A percentile compares a stretch with the other conserved stretches of the same genome.
Evolutionary conservation across 2,113 vertebrate species (phyloP).

Genomic region (Microtus oregoni): DNA sequence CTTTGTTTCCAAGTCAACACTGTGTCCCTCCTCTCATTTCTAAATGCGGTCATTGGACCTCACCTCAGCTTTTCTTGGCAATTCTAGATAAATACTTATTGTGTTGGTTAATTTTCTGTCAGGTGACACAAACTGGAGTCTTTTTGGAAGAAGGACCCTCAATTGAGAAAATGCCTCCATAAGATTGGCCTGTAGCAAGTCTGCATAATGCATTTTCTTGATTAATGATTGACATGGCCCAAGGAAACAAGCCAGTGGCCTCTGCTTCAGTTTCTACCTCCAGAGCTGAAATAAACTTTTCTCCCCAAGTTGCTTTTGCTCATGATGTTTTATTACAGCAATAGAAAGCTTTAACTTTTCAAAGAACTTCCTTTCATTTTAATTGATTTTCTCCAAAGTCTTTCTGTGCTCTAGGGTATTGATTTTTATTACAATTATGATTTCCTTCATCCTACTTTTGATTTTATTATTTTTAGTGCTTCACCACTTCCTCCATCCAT

Average conservation of each 20-base stretch:
- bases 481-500: too few relatives aligned
- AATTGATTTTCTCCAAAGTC: not conserved
- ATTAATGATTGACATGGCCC: not conserved
- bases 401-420: not conserved
- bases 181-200: not conserved
- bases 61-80: not conserved
- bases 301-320: not conserved
- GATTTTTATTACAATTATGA: not conserved
- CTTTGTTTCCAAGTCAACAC: not conserved
- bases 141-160: not conserved
- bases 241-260: not conserved
- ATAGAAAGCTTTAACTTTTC: not conserved
- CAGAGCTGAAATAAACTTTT: not conserved
- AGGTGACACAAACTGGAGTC: not conserved
- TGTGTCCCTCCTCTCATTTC: not conserved
- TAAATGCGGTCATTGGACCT: not conserved
- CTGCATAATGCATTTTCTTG: not conserved
- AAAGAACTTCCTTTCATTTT: not conserved
- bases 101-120: not conserved
- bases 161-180: not conserved
- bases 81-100: not conserved
- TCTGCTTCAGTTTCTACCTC: not conserved
- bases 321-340: not conserved
- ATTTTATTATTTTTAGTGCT: not conserved
- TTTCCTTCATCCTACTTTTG: not conserved